Conservation (phyloP, 2,113 vertebrate genomes). For the Cavia aperea region DNA sequence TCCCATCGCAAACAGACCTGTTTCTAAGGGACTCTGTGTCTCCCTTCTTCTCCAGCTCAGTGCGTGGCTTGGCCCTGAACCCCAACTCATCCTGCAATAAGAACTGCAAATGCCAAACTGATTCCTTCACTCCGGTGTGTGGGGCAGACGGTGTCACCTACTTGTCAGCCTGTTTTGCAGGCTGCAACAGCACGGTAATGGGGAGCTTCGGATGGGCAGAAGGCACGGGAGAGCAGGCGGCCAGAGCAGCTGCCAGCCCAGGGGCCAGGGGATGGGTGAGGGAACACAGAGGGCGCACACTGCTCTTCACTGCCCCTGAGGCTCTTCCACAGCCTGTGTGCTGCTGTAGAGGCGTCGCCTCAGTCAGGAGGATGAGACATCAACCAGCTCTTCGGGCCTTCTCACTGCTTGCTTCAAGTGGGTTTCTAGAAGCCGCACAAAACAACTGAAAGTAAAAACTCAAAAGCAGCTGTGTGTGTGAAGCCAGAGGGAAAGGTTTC, state of each 20-base stretch:
- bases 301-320: fast-evolving
- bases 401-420: background rate
- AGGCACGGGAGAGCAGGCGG: background rate
- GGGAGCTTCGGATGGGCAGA: background rate
- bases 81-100: slow-evolving; percentile 88
- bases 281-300: fast-evolving
- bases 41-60: slow-evolving; percentile 79
- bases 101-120: slow-evolving; percentile 93
- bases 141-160: slow-evolving; percentile 94
- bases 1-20: fast-evolving
- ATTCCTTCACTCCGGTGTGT: slow-evolving; percentile 95
- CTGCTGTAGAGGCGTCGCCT: background rate
- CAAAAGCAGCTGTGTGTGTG: background rate
- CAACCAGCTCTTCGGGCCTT: background rate
- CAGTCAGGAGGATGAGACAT: background rate
- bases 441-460: background rate
- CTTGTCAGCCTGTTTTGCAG: slow-evolving; percentile 96
- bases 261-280: background rate
- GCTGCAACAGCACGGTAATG: slow-evolving; percentile 83
- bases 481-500: background rate
- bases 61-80: slow-evolving; percentile 77
- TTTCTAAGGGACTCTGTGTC: background rate
- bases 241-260: background rate
- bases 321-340: background rate
- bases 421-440: background rate